Conservation (phyloP, 2,888 invertebrate species). For the Choreutis nemorana region DNA sequence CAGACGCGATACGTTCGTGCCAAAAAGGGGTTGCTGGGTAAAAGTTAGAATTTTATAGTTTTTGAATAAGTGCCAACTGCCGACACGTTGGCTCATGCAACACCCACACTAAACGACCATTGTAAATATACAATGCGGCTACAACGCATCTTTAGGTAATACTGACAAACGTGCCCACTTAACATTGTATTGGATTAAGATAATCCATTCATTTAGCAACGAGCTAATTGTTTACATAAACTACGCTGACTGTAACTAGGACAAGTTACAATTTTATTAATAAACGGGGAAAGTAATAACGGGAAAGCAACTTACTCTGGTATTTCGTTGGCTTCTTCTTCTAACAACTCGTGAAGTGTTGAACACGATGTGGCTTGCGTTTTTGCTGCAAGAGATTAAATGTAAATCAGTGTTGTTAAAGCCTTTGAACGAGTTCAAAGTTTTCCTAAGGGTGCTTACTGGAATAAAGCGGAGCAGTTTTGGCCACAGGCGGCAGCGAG, state of each 20-base stretch:
- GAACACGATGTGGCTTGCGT: conserved; percentile 63
- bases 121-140: no score
- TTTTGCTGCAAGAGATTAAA: conserved; percentile 32
- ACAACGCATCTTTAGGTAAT: no score
- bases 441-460: conserved; percentile 33
- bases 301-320: conserved; percentile 54
- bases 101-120: no score
- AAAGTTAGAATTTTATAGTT: conserved; percentile 17
- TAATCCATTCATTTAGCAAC: no score
- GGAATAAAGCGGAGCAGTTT: conserved; percentile 47
- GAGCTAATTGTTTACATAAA: no score
- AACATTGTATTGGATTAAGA: no score
- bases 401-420: conserved; percentile 3
- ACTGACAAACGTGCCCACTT: no score
- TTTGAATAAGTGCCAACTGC: conserved; percentile 26
- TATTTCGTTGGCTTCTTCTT: conserved; percentile 57
- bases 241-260: no score
- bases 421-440: conserved; percentile 2
- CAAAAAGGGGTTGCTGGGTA: conserved; percentile 15
- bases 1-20: conserved; percentile 13
- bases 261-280: no score
- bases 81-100: no score
- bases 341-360: conserved; percentile 55
- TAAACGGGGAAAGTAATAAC: no score
- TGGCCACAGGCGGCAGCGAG: conserved; percentile 43